Evolutionary conservation across 2,113 vertebrate genomes (phyloP).

Genomic region (Periophthalmodon schlosseri): DNA sequence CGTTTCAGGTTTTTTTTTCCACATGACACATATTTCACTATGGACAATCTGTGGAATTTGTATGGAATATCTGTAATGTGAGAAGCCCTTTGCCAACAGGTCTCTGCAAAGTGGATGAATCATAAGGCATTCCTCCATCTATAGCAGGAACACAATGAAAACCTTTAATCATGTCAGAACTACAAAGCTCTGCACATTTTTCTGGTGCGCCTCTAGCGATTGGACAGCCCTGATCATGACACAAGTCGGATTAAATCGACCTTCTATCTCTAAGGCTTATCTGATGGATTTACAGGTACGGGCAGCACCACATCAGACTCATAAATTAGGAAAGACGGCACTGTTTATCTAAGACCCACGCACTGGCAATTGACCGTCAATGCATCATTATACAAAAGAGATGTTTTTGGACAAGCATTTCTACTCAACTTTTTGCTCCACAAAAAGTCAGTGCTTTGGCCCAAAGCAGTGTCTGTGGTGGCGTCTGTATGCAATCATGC

Average conservation of each 20-base stretch:
- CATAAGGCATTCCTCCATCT: slow-evolving; percentile 25
- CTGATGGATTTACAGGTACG: slow-evolving; percentile 41
- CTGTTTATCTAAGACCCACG: background rate
- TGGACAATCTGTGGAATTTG: no score
- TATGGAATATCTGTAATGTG: no score
- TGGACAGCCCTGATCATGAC: slow-evolving; percentile 29
- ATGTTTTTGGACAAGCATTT: no score
- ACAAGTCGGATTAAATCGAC: slow-evolving; percentile 50
- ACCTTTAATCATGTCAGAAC: slow-evolving; percentile 17
- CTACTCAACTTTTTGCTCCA: no score
- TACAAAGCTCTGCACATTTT: slow-evolving; percentile 39
- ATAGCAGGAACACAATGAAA: background rate
- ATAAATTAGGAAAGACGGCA: background rate
- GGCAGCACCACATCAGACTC: background rate
- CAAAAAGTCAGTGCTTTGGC: background rate
- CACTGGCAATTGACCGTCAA: background rate
- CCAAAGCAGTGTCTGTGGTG: no score
- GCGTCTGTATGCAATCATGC: no score
- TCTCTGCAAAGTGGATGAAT: slow-evolving; percentile 13
- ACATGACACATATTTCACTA: no score
- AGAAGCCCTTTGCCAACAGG: background rate
- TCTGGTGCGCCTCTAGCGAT: slow-evolving; percentile 32
- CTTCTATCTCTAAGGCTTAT: slow-evolving; percentile 40
- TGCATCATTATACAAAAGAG: background rate
- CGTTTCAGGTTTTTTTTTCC: no score